These are phyloP conservation scores for Drosophila sordidapex DNA, from an alignment of 2,888 invertebrate genomes.

Conservation along the genomic window DNA sequence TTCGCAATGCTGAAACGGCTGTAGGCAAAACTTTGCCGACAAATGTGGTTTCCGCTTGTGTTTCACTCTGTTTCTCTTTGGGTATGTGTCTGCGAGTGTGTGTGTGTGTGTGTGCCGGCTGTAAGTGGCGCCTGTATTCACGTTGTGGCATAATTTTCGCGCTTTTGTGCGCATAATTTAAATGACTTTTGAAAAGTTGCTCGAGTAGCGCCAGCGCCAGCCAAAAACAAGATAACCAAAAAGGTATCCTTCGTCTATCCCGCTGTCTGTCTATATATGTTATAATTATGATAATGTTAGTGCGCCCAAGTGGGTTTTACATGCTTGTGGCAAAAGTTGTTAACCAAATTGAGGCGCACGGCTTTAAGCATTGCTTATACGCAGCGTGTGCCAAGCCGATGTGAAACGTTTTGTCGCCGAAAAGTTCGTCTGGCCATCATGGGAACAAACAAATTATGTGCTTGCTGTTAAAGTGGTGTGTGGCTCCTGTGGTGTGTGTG, in stretches of 20 bases:
- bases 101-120: slow-evolving; percentile 48
- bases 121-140: slow-evolving; percentile 75
- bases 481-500: slow-evolving; percentile 3
- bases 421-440: slow-evolving; percentile 45
- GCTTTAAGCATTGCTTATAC: slow-evolving; percentile 60
- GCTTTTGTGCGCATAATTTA: slow-evolving; percentile 79
- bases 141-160: slow-evolving; percentile 76
- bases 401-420: slow-evolving; percentile 58
- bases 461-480: slow-evolving; percentile 39
- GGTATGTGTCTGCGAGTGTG: slow-evolving; percentile 18
- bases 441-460: slow-evolving; percentile 58
- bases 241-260: slow-evolving; percentile 40
- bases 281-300: slow-evolving; percentile 79
- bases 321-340: slow-evolving; percentile 57
- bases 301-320: slow-evolving; percentile 71
- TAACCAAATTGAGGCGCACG: slow-evolving; percentile 34
- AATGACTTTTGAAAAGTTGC: slow-evolving; percentile 79
- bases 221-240: slow-evolving; percentile 58
- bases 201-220: slow-evolving; percentile 61
- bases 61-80: slow-evolving; percentile 15
- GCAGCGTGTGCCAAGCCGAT: slow-evolving; percentile 42
- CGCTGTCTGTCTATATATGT: slow-evolving; percentile 38
- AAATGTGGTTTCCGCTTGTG: slow-evolving; percentile 68
- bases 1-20: slow-evolving; percentile 42
- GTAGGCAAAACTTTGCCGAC: slow-evolving; percentile 72